These are phyloP conservation scores for Lasiurus borealis DNA, from an alignment of 2,113 vertebrate species.

Conservation along the genomic window DNA sequence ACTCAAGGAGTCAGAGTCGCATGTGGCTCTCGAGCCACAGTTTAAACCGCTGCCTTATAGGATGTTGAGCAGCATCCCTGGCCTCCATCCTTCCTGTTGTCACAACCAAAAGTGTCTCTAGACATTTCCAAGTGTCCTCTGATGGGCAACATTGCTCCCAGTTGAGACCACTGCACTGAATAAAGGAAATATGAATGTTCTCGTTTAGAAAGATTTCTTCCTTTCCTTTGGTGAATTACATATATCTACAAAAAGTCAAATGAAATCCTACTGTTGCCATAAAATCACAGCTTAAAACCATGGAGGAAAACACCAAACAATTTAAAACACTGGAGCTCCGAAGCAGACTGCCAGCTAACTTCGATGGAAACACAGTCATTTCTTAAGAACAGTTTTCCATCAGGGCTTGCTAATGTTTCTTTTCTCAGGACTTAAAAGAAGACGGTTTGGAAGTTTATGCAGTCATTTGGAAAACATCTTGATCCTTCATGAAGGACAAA, in stretches of 20 bases:
- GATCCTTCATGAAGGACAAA: not conserved
- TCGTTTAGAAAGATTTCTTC: not conserved
- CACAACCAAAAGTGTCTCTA: too few relatives aligned
- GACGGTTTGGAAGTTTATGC: not conserved
- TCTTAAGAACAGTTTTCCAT: not conserved
- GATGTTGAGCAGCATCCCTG: too few relatives aligned
- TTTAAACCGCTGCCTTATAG: too few relatives aligned
- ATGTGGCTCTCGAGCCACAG: too few relatives aligned
- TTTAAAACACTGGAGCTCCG: rapidly evolving
- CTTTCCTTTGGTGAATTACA: not conserved
- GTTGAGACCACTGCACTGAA: not conserved
- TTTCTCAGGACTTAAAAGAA: not conserved
- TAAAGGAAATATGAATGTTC: not conserved
- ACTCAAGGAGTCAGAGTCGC: too few relatives aligned
- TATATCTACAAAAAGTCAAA: not conserved
- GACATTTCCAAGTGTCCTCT: too few relatives aligned
- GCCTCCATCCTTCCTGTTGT: not conserved
- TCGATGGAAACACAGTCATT: not conserved
- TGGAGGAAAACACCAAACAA: not conserved
- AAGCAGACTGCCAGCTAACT: not conserved
- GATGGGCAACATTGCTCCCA: too few relatives aligned
- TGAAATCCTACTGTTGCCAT: not conserved
- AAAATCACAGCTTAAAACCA: not conserved
- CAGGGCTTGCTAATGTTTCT: not conserved
- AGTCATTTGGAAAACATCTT: not conserved